A percentile compares a stretch with the other conserved stretches of the same genome.
These are phyloP conservation scores for Yponomeuta cagnagella DNA, from an alignment of 2,888 invertebrate species.

Conservation along the genomic window DNA sequence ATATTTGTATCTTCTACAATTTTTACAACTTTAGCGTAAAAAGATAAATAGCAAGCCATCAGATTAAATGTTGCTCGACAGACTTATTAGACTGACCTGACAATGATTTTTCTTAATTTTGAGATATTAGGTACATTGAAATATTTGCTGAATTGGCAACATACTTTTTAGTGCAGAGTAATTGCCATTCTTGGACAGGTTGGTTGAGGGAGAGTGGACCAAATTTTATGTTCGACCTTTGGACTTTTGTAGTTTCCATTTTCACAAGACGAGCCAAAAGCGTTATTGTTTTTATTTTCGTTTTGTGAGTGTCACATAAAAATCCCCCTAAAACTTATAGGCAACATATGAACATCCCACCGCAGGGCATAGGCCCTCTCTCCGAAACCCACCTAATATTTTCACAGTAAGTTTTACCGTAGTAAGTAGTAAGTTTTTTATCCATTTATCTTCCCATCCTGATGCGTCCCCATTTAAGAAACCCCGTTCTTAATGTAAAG, in stretches of 20 bases:
- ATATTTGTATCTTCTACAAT: not conserved
- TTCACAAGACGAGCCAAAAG: not conserved
- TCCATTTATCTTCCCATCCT: too few species aligned
- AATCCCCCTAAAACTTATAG: too few species aligned
- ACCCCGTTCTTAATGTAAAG: too few species aligned
- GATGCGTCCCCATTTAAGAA: too few species aligned
- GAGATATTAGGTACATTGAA: not conserved
- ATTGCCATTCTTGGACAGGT: not conserved
- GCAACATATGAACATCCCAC: too few species aligned
- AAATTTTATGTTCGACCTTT: not conserved
- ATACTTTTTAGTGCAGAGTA: not conserved
- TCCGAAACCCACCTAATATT: too few species aligned
- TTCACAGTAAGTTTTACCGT: too few species aligned
- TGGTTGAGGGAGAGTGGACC: not conserved
- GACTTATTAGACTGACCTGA: not conserved
- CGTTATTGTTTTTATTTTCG: too few species aligned
- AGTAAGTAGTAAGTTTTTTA: too few species aligned
- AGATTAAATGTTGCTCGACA: not conserved
- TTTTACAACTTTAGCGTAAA: constrained; percentile 1
- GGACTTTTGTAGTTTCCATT: not conserved
- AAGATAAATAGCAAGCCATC: not conserved
- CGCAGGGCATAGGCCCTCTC: too few species aligned
- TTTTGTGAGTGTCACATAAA: too few species aligned
- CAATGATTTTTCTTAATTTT: not conserved
- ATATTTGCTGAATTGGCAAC: not conserved